phyloP scores from a whole-genome alignment of 2,113 vertebrate genomes.

The Podarcis cretensis region DNA sequence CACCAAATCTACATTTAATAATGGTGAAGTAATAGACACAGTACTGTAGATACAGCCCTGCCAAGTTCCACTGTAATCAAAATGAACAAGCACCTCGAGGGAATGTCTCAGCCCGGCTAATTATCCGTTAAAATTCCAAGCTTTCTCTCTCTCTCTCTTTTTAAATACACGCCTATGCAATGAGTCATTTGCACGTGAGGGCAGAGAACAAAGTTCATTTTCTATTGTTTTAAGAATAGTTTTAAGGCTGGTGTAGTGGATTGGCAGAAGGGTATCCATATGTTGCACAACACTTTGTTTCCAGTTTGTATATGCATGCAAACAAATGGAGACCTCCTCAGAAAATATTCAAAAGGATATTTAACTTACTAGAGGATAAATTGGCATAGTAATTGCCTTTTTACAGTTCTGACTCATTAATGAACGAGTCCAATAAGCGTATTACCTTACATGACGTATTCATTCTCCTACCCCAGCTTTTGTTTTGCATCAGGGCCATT shows the following conservation, averaged over 20 bases:
- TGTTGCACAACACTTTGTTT: neutral
- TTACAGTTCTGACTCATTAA: neutral
- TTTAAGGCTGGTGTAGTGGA: neutral
- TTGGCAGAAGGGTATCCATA: neutral
- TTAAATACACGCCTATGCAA: neutral
- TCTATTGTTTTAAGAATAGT: neutral
- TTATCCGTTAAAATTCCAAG: conserved; percentile 34
- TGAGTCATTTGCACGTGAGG: conserved; percentile 21
- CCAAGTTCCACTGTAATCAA: conserved; percentile 36
- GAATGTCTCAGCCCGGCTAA: conserved; percentile 20
- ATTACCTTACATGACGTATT: neutral
- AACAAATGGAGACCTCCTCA: neutral
- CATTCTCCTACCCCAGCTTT: neutral
- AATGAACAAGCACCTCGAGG: conserved; percentile 36
- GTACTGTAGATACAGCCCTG: neutral
- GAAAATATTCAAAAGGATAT: conserved; percentile 8
- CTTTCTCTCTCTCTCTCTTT: neutral
- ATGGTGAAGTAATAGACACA: conserved; percentile 30
- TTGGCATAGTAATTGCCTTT: neutral
- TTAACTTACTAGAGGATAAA: neutral
- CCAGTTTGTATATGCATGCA: neutral
- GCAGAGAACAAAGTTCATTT: conserved; percentile 11
- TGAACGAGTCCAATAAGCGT: neutral
- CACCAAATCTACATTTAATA: conserved; percentile 35
- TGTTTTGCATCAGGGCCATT: neutral